Base-by-base conservation (phyloP, 2,113 vertebrate genomes). In the Mormyrus iriodes region DNA sequence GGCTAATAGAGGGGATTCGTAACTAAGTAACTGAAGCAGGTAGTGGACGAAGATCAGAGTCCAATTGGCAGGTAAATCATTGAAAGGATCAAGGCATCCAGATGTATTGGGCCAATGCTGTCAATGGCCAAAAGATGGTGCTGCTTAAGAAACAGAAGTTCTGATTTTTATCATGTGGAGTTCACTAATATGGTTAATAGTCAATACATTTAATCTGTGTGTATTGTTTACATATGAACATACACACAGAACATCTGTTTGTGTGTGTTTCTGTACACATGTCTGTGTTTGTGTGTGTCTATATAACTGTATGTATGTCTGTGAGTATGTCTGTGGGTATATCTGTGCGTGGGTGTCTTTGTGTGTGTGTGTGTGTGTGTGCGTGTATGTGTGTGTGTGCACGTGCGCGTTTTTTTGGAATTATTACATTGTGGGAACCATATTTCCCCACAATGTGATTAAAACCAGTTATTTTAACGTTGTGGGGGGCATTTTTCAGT, bases 1-100 rank as follows among this genome's bases (percentile, higher is more conserved):
- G 94, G 94, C 94, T 94, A 94, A 95, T 94, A 92, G 88, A 92
- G 93, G 95, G 94, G 95, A 95, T 94, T 93, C 95, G 95, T 96
- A 96, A 95, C 96, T 96, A 95, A 96, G 95, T 96, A 96, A 96
- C 96, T 95, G 94, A 95, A 95, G 95, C 93, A 93, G 93, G 91
- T 90, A 94, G 93, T 17, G 92, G 93, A 92, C 91, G 90, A 93
- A 93, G 91, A 48, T 89, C 89, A 55, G 85, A 65, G 89, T 88
- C 76, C 91, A 92, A 93, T 90, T 92, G 93, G 92, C 92, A 92
- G 93, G 93, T 93, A 95, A 94, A 95, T 95, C 93, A 93, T 92
- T 90, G 91, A 88, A 76, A 88, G 91, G 91, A 90, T 65, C 19
- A 9, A 88, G 53, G 90, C 83, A 46, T 89, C 7, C 82, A 88